Evolutionary conservation across 2,797 vertebrate genomes (phyloP).

Genomic region (Schizothorax lantsangensis): DNA sequence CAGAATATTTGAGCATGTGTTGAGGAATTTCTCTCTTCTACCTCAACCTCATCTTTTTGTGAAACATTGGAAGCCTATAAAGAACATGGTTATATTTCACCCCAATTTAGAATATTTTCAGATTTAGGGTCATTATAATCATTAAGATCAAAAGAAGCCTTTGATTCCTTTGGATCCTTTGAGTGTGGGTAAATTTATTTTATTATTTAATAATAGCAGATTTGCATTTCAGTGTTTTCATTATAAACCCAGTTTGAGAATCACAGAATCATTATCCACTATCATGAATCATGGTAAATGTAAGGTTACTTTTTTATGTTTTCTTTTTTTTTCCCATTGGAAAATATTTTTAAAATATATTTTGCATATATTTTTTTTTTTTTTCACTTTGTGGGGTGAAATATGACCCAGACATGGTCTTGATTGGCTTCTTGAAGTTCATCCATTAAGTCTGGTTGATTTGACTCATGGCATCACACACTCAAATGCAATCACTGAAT

Average conservation of each 20-base stretch:
- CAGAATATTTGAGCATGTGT: background rate
- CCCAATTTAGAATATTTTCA: background rate
- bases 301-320: background rate
- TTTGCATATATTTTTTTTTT: background rate
- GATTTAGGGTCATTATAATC: background rate
- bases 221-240: background rate
- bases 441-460: background rate
- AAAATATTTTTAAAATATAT: background rate
- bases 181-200: background rate
- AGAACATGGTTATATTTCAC: background rate
- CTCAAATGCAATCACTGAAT: background rate
- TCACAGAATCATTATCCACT: background rate
- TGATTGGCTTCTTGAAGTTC: constrained; percentile 1
- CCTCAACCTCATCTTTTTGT: background rate
- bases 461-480: background rate
- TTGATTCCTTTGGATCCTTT: background rate
- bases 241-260: background rate
- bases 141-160: background rate
- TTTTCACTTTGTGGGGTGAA: background rate
- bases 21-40: background rate
- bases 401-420: background rate
- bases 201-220: background rate
- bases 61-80: background rate
- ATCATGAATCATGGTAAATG: background rate
- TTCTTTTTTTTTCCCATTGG: background rate